A percentile compares a stretch with the other conserved stretches of the same genome.
Conservation (phyloP, 2,113 vertebrate species). For the Agelaius tricolor region DNA sequence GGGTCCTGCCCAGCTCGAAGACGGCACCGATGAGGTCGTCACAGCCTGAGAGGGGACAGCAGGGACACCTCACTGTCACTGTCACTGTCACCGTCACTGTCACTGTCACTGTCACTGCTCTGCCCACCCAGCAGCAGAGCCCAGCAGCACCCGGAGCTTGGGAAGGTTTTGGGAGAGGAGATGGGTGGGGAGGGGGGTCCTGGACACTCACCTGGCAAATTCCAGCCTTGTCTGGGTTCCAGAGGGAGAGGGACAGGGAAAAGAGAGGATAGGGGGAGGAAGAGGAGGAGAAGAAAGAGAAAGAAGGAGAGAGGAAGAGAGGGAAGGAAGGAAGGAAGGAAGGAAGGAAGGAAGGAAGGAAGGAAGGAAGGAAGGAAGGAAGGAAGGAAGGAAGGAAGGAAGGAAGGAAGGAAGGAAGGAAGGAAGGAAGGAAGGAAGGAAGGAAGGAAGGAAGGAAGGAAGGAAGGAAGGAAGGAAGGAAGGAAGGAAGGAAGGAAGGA, state of each 20-base stretch:
- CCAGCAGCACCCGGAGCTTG: accelerated
- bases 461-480: no score
- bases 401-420: no score
- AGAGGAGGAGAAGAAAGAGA: no score
- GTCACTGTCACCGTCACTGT: accelerated
- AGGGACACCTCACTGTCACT: background rate
- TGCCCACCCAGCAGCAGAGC: accelerated
- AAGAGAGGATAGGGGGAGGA: no score
- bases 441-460: no score
- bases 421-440: no score
- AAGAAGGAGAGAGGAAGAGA: no score
- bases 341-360: no score
- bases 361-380: no score
- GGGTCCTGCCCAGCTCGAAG: constrained; percentile 85
- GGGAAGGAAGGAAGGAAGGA: accelerated
- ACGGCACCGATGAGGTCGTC: constrained; percentile 84
- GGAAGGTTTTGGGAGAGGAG: accelerated
- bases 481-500: no score
- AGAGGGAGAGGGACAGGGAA: no score
- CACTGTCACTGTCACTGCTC: background rate
- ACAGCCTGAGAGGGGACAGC: constrained; percentile 75
- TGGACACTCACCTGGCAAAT: background rate
- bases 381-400: no score
- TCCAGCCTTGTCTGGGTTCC: background rate
- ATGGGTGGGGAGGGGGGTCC: background rate